Conservation (phyloP, 2,888 invertebrate genomes). For the Pseudococcus viburni region DNA sequence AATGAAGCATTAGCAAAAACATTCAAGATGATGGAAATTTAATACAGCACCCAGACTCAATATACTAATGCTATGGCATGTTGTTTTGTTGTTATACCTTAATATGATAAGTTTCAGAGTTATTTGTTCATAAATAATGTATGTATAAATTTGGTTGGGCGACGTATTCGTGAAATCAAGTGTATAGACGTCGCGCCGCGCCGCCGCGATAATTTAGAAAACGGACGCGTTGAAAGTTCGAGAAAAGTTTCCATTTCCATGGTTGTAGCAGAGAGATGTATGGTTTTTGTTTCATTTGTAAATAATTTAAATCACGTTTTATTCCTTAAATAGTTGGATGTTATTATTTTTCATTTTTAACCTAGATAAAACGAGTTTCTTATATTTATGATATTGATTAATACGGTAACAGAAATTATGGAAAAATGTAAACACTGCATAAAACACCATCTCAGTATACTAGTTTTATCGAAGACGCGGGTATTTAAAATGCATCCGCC, state of each 20-base stretch:
- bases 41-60: background rate
- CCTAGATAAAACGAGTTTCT: conserved; percentile 56
- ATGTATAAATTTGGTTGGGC: conserved; percentile 17
- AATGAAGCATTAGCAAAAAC: background rate
- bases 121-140: conserved; percentile 30
- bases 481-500: conserved; percentile 56
- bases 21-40: conserved; percentile 7
- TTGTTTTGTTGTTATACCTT: background rate
- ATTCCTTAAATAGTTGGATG: conserved; percentile 52
- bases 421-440: conserved; percentile 54
- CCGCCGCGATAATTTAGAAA: conserved; percentile 45
- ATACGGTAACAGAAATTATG: conserved; percentile 56
- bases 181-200: background rate
- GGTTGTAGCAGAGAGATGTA: background rate
- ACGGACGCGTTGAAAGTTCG: conserved; percentile 42
- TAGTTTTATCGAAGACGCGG: conserved; percentile 32
- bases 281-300: conserved; percentile 31
- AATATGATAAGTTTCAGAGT: background rate
- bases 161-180: conserved; percentile 19
- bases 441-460: conserved; percentile 33
- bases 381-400: conserved; percentile 54
- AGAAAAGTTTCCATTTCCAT: conserved; percentile 24
- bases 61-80: background rate
- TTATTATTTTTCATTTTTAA: conserved; percentile 55
- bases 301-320: conserved; percentile 59